phyloP scores from a whole-genome alignment of 2,888 invertebrate species.

The Polymixis flavicincta region DNA sequence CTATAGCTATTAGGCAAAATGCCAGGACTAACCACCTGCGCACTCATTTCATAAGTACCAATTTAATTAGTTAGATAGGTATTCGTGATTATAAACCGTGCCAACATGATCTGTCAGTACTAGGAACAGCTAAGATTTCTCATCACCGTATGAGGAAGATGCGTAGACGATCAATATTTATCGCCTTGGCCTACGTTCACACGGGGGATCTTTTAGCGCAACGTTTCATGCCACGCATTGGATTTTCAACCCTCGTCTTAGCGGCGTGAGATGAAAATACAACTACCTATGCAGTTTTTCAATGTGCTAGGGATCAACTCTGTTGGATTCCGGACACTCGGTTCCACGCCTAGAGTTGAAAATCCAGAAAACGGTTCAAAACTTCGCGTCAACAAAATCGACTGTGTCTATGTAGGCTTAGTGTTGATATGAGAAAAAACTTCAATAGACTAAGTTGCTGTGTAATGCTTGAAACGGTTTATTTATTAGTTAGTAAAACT shows the following conservation, averaged over 20 bases:
- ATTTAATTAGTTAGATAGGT: slow-evolving; percentile 8
- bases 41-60: slow-evolving; percentile 38
- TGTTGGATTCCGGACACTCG: neutral
- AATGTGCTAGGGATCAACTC: neutral
- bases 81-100: slow-evolving; percentile 37
- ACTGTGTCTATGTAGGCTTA: neutral
- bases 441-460: neutral
- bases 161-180: slow-evolving; percentile 27
- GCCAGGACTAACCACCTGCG: slow-evolving; percentile 48
- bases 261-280: neutral
- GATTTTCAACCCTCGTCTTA: neutral
- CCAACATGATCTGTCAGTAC: slow-evolving; percentile 34
- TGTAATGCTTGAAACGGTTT: slow-evolving; percentile 11
- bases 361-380: neutral
- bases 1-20: slow-evolving; percentile 24
- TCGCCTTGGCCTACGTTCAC: neutral
- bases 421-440: slow-evolving; percentile 35
- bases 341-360: neutral
- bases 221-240: neutral
- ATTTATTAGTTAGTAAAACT: slow-evolving; percentile 21
- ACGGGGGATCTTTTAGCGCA: neutral
- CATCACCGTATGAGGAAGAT: slow-evolving; percentile 38
- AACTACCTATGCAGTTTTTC: neutral
- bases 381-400: neutral
- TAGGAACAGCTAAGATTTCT: slow-evolving; percentile 50